These are phyloP conservation scores for Neomonachus schauinslandi DNA, from an alignment of 2,113 vertebrate genomes.

Conservation along the genomic window DNA sequence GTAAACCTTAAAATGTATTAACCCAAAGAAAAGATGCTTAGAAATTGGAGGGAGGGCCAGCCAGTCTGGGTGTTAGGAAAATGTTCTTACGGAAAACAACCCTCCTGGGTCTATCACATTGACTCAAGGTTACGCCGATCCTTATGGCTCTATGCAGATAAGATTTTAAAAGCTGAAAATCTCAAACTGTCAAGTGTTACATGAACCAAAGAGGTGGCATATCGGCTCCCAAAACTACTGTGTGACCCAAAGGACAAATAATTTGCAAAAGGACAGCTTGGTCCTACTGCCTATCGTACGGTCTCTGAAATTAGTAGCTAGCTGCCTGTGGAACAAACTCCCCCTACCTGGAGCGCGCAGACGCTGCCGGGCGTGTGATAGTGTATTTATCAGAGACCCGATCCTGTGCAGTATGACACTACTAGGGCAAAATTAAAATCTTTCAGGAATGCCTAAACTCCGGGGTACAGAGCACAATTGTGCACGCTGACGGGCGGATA, in stretches of 20 bases:
- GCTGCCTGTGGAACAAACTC: not conserved
- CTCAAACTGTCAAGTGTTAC: conserved; percentile 5
- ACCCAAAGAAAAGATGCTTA: not conserved
- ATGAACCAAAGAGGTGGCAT: not conserved
- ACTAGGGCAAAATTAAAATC: conserved; percentile 31
- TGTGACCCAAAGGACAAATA: conserved; percentile 9
- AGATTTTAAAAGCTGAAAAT: conserved; percentile 52
- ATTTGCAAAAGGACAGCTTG: not conserved
- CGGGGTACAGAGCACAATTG: not conserved
- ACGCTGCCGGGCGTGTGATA: not conserved
- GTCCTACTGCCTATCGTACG: not conserved
- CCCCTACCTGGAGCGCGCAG: conserved; percentile 36
- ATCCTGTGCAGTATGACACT: not conserved
- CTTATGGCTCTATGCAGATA: not conserved
- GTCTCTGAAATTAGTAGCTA: not conserved
- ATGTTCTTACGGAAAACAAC: conserved; percentile 20
- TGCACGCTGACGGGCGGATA: not conserved
- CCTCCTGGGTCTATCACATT: not conserved
- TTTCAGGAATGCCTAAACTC: conserved; percentile 36
- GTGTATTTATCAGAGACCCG: not conserved
- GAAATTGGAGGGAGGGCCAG: not conserved
- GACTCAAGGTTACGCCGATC: conserved; percentile 55
- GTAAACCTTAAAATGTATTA: conserved; percentile 53
- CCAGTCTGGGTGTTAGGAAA: not conserved
- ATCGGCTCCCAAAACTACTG: conserved; percentile 40